Percentiles rank a stretch among this genome's conserved stretches.
phyloP scores from a whole-genome alignment of 2,113 vertebrate species.

The Pteruthius melanotis region DNA sequence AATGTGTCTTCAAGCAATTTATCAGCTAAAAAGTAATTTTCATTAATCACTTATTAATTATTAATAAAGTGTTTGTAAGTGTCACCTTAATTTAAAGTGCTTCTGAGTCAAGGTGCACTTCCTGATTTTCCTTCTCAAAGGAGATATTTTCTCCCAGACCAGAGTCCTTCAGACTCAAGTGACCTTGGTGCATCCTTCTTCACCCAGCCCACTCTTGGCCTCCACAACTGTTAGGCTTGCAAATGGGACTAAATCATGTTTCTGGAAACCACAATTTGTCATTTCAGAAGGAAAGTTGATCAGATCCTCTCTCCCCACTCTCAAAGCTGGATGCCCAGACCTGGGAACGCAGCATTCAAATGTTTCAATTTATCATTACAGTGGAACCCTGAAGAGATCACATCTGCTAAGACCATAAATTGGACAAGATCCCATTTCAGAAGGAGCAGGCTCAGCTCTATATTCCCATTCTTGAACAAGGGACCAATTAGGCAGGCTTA shows the following conservation, averaged over 20 bases:
- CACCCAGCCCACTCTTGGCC: background rate
- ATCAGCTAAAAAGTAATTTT: slow-evolving; percentile 56
- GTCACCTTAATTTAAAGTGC: slow-evolving; percentile 54
- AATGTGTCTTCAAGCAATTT: slow-evolving; percentile 56
- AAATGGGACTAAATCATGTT: background rate
- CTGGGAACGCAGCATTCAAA: slow-evolving; percentile 39
- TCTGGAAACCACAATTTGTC: slow-evolving; percentile 39
- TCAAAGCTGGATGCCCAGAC: slow-evolving; percentile 1
- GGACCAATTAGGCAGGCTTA: slow-evolving; percentile 59
- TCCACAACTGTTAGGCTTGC: background rate
- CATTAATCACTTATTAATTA: slow-evolving; percentile 72
- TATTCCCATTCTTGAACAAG: slow-evolving; percentile 54
- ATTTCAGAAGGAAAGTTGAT: slow-evolving; percentile 43
- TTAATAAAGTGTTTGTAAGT: slow-evolving; percentile 62
- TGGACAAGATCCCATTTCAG: slow-evolving; percentile 61
- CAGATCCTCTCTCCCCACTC: background rate
- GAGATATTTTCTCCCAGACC: background rate
- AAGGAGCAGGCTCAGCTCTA: slow-evolving; percentile 36
- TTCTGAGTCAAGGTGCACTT: slow-evolving; percentile 21
- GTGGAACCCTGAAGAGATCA: slow-evolving; percentile 68
- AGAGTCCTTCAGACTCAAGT: background rate
- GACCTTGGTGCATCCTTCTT: slow-evolving; percentile 39
- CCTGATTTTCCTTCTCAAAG: background rate
- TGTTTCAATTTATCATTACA: slow-evolving; percentile 71
- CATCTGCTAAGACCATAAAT: slow-evolving; percentile 62